A percentile compares a stretch with the other conserved stretches of the same genome.
These are phyloP conservation scores for Lagopus muta DNA, from an alignment of 2,113 vertebrate species.

Conservation along the genomic window DNA sequence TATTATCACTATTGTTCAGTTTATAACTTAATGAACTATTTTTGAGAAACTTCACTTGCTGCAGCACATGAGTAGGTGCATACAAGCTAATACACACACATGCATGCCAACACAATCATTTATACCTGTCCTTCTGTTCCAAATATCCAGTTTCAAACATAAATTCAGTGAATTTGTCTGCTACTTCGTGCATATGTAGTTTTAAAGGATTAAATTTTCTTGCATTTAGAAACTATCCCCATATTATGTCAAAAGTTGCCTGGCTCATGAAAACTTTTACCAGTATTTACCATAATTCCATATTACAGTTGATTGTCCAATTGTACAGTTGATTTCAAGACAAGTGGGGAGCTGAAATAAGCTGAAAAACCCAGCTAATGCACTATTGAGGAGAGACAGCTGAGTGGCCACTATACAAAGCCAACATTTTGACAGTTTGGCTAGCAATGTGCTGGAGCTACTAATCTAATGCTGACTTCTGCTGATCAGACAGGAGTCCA, in stretches of 20 bases:
- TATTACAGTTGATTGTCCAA: background rate
- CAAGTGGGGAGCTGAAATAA: background rate
- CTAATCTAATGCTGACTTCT: background rate
- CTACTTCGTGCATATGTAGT: background rate
- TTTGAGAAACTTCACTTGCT: slow-evolving; percentile 27
- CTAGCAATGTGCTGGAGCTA: background rate
- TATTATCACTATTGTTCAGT: slow-evolving; percentile 16
- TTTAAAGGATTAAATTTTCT: background rate
- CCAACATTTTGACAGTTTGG: background rate
- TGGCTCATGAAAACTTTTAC: background rate
- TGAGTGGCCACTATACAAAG: background rate
- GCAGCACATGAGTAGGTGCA: background rate
- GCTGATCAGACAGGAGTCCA: background rate
- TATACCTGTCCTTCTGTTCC: background rate
- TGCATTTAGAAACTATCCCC: background rate
- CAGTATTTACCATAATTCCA: background rate
- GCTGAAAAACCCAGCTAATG: background rate
- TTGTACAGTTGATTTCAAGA: background rate
- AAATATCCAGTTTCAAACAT: background rate
- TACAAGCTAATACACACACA: background rate
- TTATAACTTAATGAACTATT: slow-evolving; percentile 28
- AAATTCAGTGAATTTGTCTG: background rate
- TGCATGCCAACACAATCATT: rapidly evolving
- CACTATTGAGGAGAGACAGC: background rate
- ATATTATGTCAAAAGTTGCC: background rate